Base-by-base conservation (phyloP, 2,113 vertebrate genomes). In the Indri indri region DNA sequence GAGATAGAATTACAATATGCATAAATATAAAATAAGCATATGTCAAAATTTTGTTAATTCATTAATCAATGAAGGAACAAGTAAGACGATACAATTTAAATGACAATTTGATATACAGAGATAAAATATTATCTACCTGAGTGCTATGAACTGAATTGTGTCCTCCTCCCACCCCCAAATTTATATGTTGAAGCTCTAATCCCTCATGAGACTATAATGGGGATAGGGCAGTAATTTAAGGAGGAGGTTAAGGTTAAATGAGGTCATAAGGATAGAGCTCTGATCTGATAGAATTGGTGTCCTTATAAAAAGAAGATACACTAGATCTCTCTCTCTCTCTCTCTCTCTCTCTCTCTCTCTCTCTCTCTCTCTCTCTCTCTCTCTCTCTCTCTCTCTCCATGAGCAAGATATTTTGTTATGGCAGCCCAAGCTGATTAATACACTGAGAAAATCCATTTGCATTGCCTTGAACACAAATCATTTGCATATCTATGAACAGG, bases 11-110 rank as follows among this genome's bases (percentile, higher is more conserved):
- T 83, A 54, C 68, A 7, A 66, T 20, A 91, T 9, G 61, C 2
- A 87, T 8, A 96, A 90, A 88, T 91, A 68, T 81, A 57, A 91
- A 77, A 61, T 10, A 88, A 95, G n/a, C 37, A 54, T 8, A 14
- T 16, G 13, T 61, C 86, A 95, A 70, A 5, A 54, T 65, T 79
- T 89, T n/a, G 34, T 52, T 66, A 76, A 25, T 22, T 83, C 14
- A 30, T 68, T 27, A 54, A 10, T 70, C 8, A 92, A 45, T 59
- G 40, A 80, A 45, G 13, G 20, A 37, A 13, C 3, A 27, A 52
- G 2, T 40, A 66, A 42, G 23, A 88, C 63, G 3, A 76, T 74
- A 77, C 14, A 40, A 88, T 85, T 88, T 68, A 80, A 77, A 68
- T 77, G 42, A 63, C 6, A 7, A 25, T 73, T 40, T 42, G 8